Evolutionary conservation across 2,113 vertebrate genomes (phyloP).

Genomic region (Silurus meridionalis): DNA sequence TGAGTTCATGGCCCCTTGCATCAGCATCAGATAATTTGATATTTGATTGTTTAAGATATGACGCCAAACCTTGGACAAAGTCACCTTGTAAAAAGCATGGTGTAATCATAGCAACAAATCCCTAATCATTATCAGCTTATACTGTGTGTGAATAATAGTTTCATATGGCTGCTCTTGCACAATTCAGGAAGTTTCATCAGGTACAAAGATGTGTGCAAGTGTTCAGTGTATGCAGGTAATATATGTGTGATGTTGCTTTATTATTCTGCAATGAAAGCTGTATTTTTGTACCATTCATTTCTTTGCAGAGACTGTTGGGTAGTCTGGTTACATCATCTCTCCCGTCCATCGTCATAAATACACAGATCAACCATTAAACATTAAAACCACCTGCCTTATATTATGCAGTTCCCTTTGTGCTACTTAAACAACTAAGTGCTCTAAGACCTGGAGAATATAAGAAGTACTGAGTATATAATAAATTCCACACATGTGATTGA

Average conservation of each 20-base stretch:
- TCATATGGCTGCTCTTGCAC: background rate
- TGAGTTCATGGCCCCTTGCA: background rate
- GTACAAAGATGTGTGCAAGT: conserved; percentile 1
- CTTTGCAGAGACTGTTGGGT: background rate
- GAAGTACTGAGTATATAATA: too few species aligned
- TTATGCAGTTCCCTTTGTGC: too few species aligned
- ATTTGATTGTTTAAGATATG: background rate
- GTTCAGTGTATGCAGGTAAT: conserved; percentile 24
- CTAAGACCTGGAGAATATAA: too few species aligned
- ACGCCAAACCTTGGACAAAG: background rate
- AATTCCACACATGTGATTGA: too few species aligned
- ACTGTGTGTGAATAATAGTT: background rate
- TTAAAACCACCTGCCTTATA: too few species aligned
- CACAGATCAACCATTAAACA: too few species aligned
- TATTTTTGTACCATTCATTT: background rate
- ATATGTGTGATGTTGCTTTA: conserved; percentile 36
- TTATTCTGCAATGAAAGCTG: background rate
- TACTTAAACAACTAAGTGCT: too few species aligned
- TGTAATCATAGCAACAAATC: background rate
- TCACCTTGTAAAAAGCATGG: background rate
- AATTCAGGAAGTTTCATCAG: background rate
- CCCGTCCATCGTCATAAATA: too few species aligned
- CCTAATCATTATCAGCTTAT: background rate
- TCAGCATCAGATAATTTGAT: background rate
- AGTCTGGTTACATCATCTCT: too few species aligned